A percentile compares a stretch with the other conserved stretches of the same genome.
Evolutionary conservation across 2,797 vertebrate species (phyloP).

Genomic region (Ptychadena robeensis): DNA sequence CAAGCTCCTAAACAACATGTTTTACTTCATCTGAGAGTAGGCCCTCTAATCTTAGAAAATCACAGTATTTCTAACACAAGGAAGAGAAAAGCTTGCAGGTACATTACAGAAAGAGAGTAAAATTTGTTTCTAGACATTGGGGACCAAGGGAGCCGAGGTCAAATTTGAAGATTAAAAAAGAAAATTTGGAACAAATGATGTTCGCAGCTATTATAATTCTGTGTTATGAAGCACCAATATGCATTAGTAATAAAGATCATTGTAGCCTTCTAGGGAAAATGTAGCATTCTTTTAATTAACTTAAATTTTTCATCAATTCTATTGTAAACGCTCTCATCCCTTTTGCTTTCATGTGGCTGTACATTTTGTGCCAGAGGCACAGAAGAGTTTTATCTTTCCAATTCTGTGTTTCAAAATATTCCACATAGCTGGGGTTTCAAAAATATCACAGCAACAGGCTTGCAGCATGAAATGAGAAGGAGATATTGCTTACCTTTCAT

Average conservation of each 20-base stretch:
- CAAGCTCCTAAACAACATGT: conserved; percentile 2
- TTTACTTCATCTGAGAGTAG: conserved; percentile 13
- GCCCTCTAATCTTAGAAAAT: conserved; percentile 36
- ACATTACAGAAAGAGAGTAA: conserved; percentile 74
- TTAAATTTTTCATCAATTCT: conserved; percentile 81
- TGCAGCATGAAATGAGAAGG: conserved; percentile 66
- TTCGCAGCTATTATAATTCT: conserved; percentile 77
- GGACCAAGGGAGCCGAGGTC: conserved; percentile 71
- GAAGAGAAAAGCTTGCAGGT: conserved; percentile 68
- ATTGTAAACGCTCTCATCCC: conserved; percentile 80
- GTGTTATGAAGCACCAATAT: conserved; percentile 71
- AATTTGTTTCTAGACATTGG: conserved; percentile 68
- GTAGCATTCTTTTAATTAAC: conserved; percentile 82
- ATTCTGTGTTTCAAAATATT: conserved; percentile 66
- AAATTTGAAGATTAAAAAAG: conserved; percentile 74
- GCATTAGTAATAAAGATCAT: conserved; percentile 85
- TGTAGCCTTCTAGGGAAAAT: conserved; percentile 77
- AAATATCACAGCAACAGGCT: conserved; percentile 67
- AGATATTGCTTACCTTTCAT: conserved; percentile 63
- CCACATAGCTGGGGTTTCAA: conserved; percentile 53
- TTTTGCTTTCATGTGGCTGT: conserved; percentile 74
- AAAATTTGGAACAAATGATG: conserved; percentile 79
- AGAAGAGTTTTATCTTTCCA: conserved; percentile 70
- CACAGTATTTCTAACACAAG: conserved; percentile 18
- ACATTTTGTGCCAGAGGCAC: conserved; percentile 70